A percentile compares a stretch with the other conserved stretches of the same genome.
phyloP scores from a whole-genome alignment of 2,888 invertebrate genomes.

The Encarsia formosa region DNA sequence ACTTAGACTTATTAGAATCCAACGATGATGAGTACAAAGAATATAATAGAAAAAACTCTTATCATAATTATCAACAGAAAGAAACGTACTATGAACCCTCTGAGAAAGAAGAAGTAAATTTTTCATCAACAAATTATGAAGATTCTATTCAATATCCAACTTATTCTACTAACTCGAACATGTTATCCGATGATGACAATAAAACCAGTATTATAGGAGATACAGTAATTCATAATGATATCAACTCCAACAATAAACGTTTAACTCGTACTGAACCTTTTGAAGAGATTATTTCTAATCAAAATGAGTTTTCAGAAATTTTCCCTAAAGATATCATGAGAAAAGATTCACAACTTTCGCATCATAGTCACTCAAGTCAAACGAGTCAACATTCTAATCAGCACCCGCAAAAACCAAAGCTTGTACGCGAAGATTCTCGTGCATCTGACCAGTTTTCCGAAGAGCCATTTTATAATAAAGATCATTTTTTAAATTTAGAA shows the following conservation, averaged over 20 bases:
- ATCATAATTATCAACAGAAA: no score
- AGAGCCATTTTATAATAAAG: constrained; percentile 40
- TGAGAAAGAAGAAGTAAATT: no score
- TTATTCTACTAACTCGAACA: no score
- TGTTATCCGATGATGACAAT: constrained; percentile 40
- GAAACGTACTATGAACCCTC: no score
- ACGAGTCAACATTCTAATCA: constrained; percentile 35
- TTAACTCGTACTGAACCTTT: constrained; percentile 42
- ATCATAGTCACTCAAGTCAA: constrained; percentile 38
- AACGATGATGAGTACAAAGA: no score
- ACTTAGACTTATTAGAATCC: no score
- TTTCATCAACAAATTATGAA: no score
- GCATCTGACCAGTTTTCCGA: constrained; percentile 43
- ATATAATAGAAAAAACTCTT: no score
- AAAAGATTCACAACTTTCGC: constrained; percentile 44
- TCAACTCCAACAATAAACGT: constrained; percentile 50
- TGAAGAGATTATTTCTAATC: constrained; percentile 41
- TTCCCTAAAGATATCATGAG: constrained; percentile 39
- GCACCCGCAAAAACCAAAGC: constrained; percentile 41
- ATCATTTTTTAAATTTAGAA: constrained; percentile 40
- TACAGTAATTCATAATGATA: constrained; percentile 51
- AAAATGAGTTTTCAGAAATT: constrained; percentile 37
- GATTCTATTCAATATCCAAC: no score
- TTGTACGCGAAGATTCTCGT: constrained; percentile 43
- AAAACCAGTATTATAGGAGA: constrained; percentile 46